These are phyloP conservation scores for Porites australiensis DNA, from an alignment of 64 coral and sea anemone species.

Conservation along the genomic window DNA sequence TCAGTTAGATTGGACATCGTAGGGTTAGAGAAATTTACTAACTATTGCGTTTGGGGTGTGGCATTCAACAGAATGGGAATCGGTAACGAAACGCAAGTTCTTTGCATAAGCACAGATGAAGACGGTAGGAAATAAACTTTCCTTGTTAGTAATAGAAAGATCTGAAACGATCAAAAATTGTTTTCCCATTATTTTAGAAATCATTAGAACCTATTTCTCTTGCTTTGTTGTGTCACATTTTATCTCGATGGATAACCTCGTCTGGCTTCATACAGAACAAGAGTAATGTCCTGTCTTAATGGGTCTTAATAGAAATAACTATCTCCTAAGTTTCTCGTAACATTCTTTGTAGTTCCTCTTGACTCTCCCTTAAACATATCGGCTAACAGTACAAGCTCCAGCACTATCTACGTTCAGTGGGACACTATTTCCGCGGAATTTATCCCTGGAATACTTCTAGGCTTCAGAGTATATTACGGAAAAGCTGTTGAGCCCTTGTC, in stretches of 20 bases:
- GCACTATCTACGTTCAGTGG: not conserved
- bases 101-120: not conserved
- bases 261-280: too few relatives aligned
- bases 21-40: slow-evolving; percentile 19
- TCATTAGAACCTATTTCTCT: too few relatives aligned
- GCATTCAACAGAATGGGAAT: slow-evolving; percentile 31
- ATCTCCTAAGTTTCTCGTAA: not conserved
- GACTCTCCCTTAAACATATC: slow-evolving; percentile 3
- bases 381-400: slow-evolving; percentile 28
- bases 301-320: not conserved
- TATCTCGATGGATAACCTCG: too few relatives aligned
- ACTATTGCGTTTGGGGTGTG: slow-evolving; percentile 2
- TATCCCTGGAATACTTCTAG: slow-evolving; percentile 30
- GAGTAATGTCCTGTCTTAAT: too few relatives aligned
- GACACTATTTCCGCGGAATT: not conserved
- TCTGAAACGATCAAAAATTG: too few relatives aligned
- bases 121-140: not conserved
- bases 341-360: slow-evolving; percentile 9
- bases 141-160: too few relatives aligned
- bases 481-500: not conserved
- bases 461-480: slow-evolving; percentile 13
- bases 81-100: not conserved
- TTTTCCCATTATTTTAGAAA: too few relatives aligned
- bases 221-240: too few relatives aligned
- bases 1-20: not conserved